These are phyloP conservation scores for Hippolais icterina DNA, from an alignment of 2,113 vertebrate species.

Conservation along the genomic window DNA sequence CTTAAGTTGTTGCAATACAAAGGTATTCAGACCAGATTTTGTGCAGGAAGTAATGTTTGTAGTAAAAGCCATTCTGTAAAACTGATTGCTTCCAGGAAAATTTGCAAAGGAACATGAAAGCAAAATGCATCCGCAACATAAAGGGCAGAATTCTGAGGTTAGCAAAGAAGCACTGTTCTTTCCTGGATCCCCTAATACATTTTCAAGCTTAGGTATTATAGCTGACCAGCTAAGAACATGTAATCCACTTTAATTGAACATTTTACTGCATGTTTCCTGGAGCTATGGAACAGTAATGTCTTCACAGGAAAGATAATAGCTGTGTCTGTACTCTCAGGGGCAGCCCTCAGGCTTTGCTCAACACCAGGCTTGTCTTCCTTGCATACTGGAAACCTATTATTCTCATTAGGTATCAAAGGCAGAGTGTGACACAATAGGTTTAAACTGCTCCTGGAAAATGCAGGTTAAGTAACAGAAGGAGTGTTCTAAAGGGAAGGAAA, in stretches of 20 bases:
- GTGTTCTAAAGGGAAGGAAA: neutral
- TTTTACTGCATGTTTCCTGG: constrained; percentile 25
- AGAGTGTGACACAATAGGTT: neutral
- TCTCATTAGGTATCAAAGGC: constrained; percentile 38
- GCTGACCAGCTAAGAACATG: constrained; percentile 38
- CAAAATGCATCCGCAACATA: neutral
- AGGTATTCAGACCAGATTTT: neutral
- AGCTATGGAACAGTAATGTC: neutral
- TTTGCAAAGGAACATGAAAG: neutral
- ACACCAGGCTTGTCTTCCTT: neutral
- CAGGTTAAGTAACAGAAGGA: constrained; percentile 3
- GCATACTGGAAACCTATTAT: neutral
- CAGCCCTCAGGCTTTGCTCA: constrained; percentile 17
- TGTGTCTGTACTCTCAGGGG: constrained; percentile 20
- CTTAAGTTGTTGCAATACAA: neutral
- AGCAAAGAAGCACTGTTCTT: neutral
- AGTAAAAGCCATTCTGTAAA: neutral
- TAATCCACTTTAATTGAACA: constrained; percentile 48
- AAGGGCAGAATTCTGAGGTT: neutral
- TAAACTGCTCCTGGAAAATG: constrained; percentile 18
- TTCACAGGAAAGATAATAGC: constrained; percentile 33
- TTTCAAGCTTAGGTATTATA: constrained; percentile 12
- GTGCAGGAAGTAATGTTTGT: neutral
- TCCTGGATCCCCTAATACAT: neutral
- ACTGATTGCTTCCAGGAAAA: constrained; percentile 8